A percentile compares a stretch with the other conserved stretches of the same genome.
These are phyloP conservation scores for Apodemia zela DNA, from an alignment of 2,888 invertebrate species.

Conservation along the genomic window DNA sequence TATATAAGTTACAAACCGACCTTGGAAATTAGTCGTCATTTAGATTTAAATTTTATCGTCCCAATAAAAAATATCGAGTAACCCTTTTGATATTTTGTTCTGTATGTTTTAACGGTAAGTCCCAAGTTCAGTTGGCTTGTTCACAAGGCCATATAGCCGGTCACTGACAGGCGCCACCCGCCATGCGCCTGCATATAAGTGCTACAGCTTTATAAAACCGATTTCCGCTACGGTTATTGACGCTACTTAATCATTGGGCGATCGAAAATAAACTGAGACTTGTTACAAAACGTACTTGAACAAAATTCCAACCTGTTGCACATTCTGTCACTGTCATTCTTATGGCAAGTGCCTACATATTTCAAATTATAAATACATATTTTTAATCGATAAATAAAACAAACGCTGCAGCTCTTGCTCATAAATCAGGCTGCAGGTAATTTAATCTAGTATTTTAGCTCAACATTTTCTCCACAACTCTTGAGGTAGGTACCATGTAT, in stretches of 20 bases:
- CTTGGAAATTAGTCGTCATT: not conserved
- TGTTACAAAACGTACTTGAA: slow-evolving; percentile 2
- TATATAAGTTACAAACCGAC: not conserved
- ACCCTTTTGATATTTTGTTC: slow-evolving; percentile 6
- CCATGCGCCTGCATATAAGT: slow-evolving; percentile 33
- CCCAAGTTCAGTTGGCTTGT: slow-evolving; percentile 24
- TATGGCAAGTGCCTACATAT: not conserved
- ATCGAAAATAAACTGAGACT: not conserved
- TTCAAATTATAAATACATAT: not conserved
- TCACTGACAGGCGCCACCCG: slow-evolving; percentile 51
- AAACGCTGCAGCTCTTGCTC: too few relatives aligned
- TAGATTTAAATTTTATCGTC: slow-evolving; percentile 1
- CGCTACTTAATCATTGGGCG: slow-evolving; percentile 26
- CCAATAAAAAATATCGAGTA: not conserved
- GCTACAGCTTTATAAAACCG: slow-evolving; percentile 13
- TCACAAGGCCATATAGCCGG: slow-evolving; percentile 51
- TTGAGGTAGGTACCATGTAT: too few relatives aligned
- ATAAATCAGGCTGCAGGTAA: too few relatives aligned
- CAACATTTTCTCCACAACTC: too few relatives aligned
- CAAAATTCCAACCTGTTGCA: not conserved
- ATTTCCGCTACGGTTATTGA: slow-evolving; percentile 43
- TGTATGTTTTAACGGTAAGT: slow-evolving; percentile 12
- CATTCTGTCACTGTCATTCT: not conserved
- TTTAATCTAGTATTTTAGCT: too few relatives aligned
- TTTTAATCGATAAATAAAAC: too few relatives aligned